Base-by-base conservation (phyloP, 1,140 invertebrate species). In the Oreohelix idahoensis region DNA sequence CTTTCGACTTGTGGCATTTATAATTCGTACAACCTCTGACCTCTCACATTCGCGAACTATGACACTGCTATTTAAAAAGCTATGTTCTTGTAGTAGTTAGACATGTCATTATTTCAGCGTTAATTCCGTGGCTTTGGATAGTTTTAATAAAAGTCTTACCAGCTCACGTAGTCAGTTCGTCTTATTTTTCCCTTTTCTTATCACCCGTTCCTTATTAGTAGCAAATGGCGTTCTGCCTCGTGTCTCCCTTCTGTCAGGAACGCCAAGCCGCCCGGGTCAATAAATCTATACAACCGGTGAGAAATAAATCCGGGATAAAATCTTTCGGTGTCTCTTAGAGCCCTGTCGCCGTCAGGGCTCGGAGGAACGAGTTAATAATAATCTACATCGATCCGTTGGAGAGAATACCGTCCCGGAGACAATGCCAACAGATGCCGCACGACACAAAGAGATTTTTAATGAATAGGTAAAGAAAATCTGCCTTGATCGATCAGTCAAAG, bases 261-360 rank as follows among this genome's bases (percentile, higher is more conserved):
- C 32, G n/a, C 13, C 10, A 39, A 36, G 71, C 36, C 29, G 71
- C 36, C 71, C 71, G 71, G 73, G 42, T 76, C 74, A 76, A 76
- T 76, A 76, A 76, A 76, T 76, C 74, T 35, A 76, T 76, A 51
- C 23, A 76, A 11, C 39, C 74, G 45, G 74, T 76, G 74, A 76
- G 74, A 51, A 51, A 45, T 76, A 76, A n/a, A 76, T 76, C 74
- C 74, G 29, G 39, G 74, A 51, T 51, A 51, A 45, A 76, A 45
- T 45, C 45, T 35, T 45, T 73, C 63, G 63, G 63, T 66, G 63
- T 66, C 23, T 73, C 71, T 42, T 73, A 73, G 71, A 73, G 36
- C 42, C 71, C 71, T 73, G 71, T 73, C 71, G 23, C 71, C 71
- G 32, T 35, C 17, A 35, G 38, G 74, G 38, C 45, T 26, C 23